A percentile compares a stretch with the other conserved stretches of the same genome.
Conservation (phyloP, 2,888 invertebrate genomes). For the Craniophora ligustri region DNA sequence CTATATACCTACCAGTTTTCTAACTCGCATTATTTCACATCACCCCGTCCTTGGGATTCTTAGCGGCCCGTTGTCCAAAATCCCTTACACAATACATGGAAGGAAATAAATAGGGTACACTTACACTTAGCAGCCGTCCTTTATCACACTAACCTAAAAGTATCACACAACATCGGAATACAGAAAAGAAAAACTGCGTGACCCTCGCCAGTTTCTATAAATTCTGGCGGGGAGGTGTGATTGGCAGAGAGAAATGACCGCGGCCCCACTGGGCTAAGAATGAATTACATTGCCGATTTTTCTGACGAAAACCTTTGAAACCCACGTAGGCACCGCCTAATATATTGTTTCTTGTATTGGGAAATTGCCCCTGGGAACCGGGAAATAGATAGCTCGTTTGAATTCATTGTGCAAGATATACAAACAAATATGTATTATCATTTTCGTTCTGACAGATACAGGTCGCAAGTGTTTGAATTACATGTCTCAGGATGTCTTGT, state of each 20-base stretch:
- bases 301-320: slow-evolving; percentile 48
- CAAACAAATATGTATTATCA: no score
- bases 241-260: slow-evolving; percentile 61
- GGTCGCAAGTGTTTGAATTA: no score
- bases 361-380: slow-evolving; percentile 38
- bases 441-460: background rate
- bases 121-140: slow-evolving; percentile 21
- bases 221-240: slow-evolving; percentile 51
- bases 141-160: slow-evolving; percentile 31
- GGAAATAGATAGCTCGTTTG: slow-evolving; percentile 21
- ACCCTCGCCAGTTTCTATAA: slow-evolving; percentile 49
- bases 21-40: background rate
- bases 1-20: no score
- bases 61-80: background rate
- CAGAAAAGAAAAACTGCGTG: slow-evolving; percentile 44
- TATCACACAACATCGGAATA: slow-evolving; percentile 42
- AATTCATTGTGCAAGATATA: slow-evolving; percentile 7
- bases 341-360: slow-evolving; percentile 54
- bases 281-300: slow-evolving; percentile 54
- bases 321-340: slow-evolving; percentile 36
- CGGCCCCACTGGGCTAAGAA: slow-evolving; percentile 42
- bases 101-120: slow-evolving; percentile 23
- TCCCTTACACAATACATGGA: background rate
- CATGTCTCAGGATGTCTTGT: no score
- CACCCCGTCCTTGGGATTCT: background rate